These are phyloP conservation scores for Pollenia amentaria DNA, from an alignment of 2,888 invertebrate species.

Conservation along the genomic window DNA sequence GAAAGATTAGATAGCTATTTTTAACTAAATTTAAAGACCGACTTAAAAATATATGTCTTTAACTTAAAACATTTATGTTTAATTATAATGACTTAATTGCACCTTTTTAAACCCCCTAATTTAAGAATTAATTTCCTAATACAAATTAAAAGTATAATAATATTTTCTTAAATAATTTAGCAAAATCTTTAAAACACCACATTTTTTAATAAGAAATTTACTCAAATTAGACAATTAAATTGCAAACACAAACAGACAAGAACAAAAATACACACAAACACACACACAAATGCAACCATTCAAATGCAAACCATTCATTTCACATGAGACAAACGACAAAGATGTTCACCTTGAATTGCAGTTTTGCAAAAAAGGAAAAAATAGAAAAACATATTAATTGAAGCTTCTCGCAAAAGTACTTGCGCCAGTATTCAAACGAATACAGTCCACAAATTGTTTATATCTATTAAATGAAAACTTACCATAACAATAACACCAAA, in stretches of 20 bases:
- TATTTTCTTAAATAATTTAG: conserved; percentile 24
- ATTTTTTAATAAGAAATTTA: neutral
- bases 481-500: conserved; percentile 14
- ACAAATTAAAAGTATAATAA: conserved; percentile 11
- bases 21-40: neutral
- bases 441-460: neutral
- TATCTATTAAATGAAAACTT: neutral
- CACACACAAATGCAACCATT: neutral
- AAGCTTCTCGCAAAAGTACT: conserved; percentile 23
- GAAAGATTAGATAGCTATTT: neutral
- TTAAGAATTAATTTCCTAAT: conserved; percentile 9
- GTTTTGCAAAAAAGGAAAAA: conserved; percentile 17
- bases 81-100: conserved; percentile 45
- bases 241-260: neutral
- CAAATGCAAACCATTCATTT: conserved; percentile 22
- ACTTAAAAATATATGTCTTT: neutral
- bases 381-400: conserved; percentile 38
- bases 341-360: conserved; percentile 70
- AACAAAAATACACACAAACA: neutral
- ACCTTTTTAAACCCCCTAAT: neutral
- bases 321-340: conserved; percentile 54
- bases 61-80: neutral
- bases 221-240: neutral
- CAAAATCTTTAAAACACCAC: neutral
- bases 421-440: neutral